Base-by-base conservation (phyloP, 2,113 vertebrate genomes). In the Myanophis thanlyinensis region DNA sequence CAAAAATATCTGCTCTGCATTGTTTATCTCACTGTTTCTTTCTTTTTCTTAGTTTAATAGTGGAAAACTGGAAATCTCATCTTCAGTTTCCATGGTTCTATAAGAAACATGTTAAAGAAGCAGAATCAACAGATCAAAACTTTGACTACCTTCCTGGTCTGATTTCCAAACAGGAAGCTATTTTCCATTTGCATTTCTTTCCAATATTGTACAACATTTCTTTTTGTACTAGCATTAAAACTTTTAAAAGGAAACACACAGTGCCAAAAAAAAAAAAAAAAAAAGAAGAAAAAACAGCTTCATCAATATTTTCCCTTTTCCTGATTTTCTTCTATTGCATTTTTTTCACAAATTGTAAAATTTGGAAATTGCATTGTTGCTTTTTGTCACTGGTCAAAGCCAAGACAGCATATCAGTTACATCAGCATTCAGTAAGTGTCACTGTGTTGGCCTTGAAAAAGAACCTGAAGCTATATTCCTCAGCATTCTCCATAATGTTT, bases 111-210 rank as follows among this genome's bases (percentile, higher is more conserved):
- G 95, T 94, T 96, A 95, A 96, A 97, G 93, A 93, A 95, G 95
- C 94, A 95, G 94, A 97, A 93, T 5, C n/a, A 85, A 89, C n/a
- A 94, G 90, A 89, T 93, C 47, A 84, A 89, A 86, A 89, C 84
- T 92, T 93, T 88, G 15, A 89, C 53, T 93, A 51, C 54, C 48
- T 15, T 89, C 84, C 52, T 94, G 88, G 93, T 73, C 47, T 90
- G 89, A 85, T 89, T 89, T 96, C 97, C 97, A 93, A 97, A 94
- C 90, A 59, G 73, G 40, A 95, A 92, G 86, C 23, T 88, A 92
- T 97, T 97, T 95, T 94, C 95, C 96, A 95, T 92, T 95, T 44
- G 84, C 93, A 89, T 95, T 97, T 96, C 80, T 96, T 98, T 97
- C 96, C 94, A 93, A 48, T 67, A 89, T 85, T 92, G 25, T 95